Evolutionary conservation across 2,113 vertebrate genomes (phyloP).

Genomic region (Rynchops niger): DNA sequence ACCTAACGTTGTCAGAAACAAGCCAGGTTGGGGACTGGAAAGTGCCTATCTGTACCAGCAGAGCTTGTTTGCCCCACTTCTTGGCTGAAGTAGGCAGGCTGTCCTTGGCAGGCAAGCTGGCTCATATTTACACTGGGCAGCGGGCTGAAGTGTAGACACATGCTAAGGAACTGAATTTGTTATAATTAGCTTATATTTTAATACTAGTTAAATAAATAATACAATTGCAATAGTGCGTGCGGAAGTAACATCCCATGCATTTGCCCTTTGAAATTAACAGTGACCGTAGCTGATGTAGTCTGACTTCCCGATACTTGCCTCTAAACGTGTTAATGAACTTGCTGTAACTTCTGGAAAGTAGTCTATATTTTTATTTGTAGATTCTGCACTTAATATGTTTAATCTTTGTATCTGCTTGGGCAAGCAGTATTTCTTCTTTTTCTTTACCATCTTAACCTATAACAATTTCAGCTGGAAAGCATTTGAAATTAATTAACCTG

Average conservation of each 20-base stretch:
- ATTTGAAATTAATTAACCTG: neutral
- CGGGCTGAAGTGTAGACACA: neutral
- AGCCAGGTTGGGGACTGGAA: neutral
- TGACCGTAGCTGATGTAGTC: neutral
- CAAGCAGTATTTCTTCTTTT: neutral
- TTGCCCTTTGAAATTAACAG: neutral
- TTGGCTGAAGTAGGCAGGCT: neutral
- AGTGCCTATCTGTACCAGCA: neutral
- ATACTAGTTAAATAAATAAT: constrained; percentile 23
- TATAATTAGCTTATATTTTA: constrained; percentile 16
- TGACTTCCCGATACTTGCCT: neutral
- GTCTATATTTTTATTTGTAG: neutral
- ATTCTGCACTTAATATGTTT: neutral
- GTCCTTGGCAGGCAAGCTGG: neutral
- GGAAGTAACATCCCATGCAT: neutral
- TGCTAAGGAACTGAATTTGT: neutral
- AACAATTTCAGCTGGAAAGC: neutral
- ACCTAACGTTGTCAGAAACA: neutral
- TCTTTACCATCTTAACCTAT: neutral
- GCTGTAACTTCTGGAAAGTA: neutral
- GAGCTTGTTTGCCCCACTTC: neutral
- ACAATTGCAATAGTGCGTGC: neutral
- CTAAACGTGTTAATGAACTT: neutral
- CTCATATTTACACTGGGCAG: neutral
- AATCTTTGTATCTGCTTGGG: neutral